Evolutionary conservation across 2,888 invertebrate genomes (phyloP), one percentile per base, ranked within the genome.

Genomic region (Plemyria rubiginata): DNA sequence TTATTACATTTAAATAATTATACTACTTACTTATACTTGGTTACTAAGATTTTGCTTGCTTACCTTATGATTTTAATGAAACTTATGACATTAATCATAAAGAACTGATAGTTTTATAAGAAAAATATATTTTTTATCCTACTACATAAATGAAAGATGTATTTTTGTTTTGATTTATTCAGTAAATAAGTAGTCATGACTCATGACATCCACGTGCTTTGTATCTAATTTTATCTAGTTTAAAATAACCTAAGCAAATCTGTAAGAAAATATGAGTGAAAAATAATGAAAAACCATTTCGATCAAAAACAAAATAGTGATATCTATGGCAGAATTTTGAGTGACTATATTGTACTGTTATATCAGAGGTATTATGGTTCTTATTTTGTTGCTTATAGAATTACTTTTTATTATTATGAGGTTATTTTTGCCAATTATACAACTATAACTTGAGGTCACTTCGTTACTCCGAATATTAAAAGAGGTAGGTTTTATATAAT

Each of bases 361-460:
- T 56, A 50, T 55, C 36, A 62, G 70, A 71, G 71, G 71, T 71
- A 71, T 56, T 67, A 51, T 58, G 70, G 70, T 71, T 67, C 53
- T 65, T 67, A 70, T 57, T 65, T 56, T 60, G 68, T 64, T 66
- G 61, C 65, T 67, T 71, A 70, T 43, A 51, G 40, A 54, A 54
- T 57, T 60, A 60, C 12, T 60, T 54, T 54, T 60, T 57, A 60
- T 57, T 65, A 57, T 50, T 54, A 65, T 65, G 66, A 67, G 59
- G 64, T 67, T 45, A 60, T 56, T 61, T 60, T 62, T 15, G 63
- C 64, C 62, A 60, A 65, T 66, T 67, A 63, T 60, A 67, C 49
- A 45, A 58, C 62, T 49, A 49, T 43, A 63, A 69, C 43, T 60
- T 69, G 71, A 70, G 70, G 71, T 71, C 48, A 60, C 62, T 65